Conservation (phyloP, 2,113 vertebrate genomes). For the Fulmarus glacialis region DNA sequence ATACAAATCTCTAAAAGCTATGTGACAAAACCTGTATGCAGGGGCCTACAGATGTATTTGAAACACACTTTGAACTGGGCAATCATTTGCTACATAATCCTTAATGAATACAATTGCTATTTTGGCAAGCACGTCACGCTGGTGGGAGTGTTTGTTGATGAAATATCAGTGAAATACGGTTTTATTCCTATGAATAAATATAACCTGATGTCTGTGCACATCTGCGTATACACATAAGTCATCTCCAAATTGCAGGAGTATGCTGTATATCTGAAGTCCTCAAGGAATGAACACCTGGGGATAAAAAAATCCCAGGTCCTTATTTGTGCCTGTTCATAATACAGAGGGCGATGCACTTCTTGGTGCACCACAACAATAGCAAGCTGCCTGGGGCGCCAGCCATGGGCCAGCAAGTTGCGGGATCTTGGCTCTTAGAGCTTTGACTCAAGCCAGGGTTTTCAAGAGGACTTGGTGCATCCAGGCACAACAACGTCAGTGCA, state of each 20-base stretch:
- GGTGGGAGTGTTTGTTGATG: neutral
- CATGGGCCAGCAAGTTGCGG: neutral
- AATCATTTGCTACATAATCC: neutral
- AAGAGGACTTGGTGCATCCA: neutral
- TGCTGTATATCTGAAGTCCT: neutral
- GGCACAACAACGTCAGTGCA: neutral
- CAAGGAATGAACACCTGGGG: neutral
- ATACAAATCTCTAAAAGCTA: neutral
- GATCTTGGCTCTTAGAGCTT: neutral
- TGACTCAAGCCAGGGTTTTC: neutral
- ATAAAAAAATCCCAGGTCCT: neutral
- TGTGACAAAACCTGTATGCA: neutral
- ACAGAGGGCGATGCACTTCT: neutral
- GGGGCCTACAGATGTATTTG: neutral
- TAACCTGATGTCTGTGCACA: neutral
- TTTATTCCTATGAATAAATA: constrained; percentile 8
- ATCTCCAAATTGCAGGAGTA: neutral
- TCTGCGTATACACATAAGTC: neutral
- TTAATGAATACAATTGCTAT: neutral
- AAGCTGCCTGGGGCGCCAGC: neutral
- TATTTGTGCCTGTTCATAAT: neutral
- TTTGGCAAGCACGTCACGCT: neutral
- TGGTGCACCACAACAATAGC: neutral
- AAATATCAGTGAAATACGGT: neutral
- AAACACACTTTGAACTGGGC: neutral